Percentiles rank a stretch among this genome's conserved stretches.
Conservation (phyloP, 2,888 invertebrate genomes). For the Syritta pipiens region DNA sequence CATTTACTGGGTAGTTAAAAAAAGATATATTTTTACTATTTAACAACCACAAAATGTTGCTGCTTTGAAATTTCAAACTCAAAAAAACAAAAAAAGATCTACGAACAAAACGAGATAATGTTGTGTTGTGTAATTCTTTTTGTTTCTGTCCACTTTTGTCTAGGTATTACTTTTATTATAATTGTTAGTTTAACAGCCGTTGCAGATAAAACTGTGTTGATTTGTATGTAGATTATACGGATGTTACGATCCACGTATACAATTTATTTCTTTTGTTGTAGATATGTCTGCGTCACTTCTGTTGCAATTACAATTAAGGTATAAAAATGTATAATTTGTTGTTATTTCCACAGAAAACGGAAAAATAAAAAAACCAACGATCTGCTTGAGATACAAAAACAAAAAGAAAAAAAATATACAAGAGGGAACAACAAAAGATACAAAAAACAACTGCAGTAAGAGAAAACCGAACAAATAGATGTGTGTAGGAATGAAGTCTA, state of each 20-base stretch:
- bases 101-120: constrained; percentile 12
- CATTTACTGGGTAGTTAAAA: constrained; percentile 52
- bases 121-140: constrained; percentile 42
- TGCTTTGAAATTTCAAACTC: constrained; percentile 45
- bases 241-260: constrained; percentile 53
- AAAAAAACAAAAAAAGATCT: constrained; percentile 26
- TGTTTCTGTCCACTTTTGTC: constrained; percentile 51
- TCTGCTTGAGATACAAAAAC: constrained; percentile 60
- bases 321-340: constrained; percentile 66
- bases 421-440: constrained; percentile 7
- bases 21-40: constrained; percentile 64
- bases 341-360: constrained; percentile 55
- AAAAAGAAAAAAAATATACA: constrained; percentile 16
- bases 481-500: constrained; percentile 48
- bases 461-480: constrained; percentile 57
- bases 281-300: constrained; percentile 24
- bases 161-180: constrained; percentile 60
- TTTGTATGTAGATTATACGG: constrained; percentile 66
- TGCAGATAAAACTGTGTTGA: constrained; percentile 67
- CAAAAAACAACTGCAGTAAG: constrained; percentile 33
- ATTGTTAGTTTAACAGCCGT: constrained; percentile 66
- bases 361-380: constrained; percentile 33
- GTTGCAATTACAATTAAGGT: constrained; percentile 64
- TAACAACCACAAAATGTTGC: constrained; percentile 63
- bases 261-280: constrained; percentile 50